Evolutionary conservation across 2,888 invertebrate genomes (phyloP).

Genomic region (Lissonota sp.): DNA sequence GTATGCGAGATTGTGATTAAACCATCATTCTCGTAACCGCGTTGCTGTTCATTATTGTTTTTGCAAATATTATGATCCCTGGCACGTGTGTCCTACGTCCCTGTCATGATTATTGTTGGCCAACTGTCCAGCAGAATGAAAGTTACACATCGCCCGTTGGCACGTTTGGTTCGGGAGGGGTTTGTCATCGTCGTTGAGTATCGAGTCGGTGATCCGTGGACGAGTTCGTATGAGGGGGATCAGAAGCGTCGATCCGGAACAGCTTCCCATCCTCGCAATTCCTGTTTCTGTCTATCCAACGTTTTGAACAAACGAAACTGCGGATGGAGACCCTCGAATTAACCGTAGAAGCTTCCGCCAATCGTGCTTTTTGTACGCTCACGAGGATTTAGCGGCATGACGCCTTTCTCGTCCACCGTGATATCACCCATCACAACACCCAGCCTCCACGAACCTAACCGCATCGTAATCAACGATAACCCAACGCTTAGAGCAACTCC

Average conservation of each 20-base stretch:
- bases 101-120: constrained; percentile 60
- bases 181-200: constrained; percentile 1
- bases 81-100: constrained; percentile 57
- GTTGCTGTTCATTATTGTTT: constrained; percentile 26
- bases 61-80: constrained; percentile 62
- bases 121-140: constrained; percentile 42
- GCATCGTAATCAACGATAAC: constrained; percentile 37
- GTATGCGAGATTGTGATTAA: background rate
- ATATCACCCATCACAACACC: constrained; percentile 48
- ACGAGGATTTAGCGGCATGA: constrained; percentile 79
- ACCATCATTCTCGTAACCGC: background rate
- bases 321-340: constrained; percentile 39
- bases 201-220: constrained; percentile 4
- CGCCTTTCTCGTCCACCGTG: constrained; percentile 67
- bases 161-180: constrained; percentile 16
- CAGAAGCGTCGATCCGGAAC: background rate
- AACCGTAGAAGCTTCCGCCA: constrained; percentile 75
- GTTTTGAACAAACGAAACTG: constrained; percentile 78
- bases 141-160: constrained; percentile 2
- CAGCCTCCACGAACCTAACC: constrained; percentile 40
- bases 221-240: background rate
- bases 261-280: constrained; percentile 9
- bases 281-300: constrained; percentile 51
- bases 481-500: constrained; percentile 10
- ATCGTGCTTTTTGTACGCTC: constrained; percentile 81